Base-by-base conservation (phyloP, 2,113 vertebrate species). In the Mugil cephalus region DNA sequence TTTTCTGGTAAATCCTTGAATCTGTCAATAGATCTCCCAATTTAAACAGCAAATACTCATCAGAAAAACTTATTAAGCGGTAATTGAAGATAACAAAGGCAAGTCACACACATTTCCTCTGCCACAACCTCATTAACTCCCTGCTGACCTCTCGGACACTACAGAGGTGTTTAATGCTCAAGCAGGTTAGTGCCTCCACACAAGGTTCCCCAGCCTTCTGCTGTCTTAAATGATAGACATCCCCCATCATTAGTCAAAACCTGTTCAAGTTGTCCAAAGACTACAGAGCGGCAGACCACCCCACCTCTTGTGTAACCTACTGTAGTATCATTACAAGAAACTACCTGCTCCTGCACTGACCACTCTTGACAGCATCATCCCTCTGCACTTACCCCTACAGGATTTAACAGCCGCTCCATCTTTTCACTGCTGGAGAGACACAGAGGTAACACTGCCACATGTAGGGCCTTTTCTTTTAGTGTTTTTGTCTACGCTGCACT, bases 141-240 rank as follows among this genome's bases (percentile, higher is more conserved):
- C 21, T 13, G 34, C 60, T 77, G 74, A 87, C 74, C 82, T 65
- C 78, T 13, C 1, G 9, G 69, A 39, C 24, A 17, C 35, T n/a
- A 63, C 15, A 68, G 69, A 63, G 42, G 36, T 54, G 42, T 11
- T 54, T 79, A 69, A 84, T 10, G 24, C 21, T 68, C 36, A 45
- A 74, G 77, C 67, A 65, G 39, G 79, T 81, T 60, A 56, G 52
- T 17, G 65, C 43, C 48, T 69, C 46, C 42, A 19, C 54, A 48
- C 46, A 50, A 51, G 13, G 43, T 48, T 71, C 42, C 50, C 8
- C 30, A 13, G 58, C 73, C 82, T 85, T 79, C 76, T 88, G 87
- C 82, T 56, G 56, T 51, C 15, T 70, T 59, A 50, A 66, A 69
- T 61, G 55, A 14, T 55, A 21, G 13, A 10, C 50, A 21, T 42